Evolutionary conservation across 1,140 invertebrate species (phyloP).

Genomic region (Papilio polytes): DNA sequence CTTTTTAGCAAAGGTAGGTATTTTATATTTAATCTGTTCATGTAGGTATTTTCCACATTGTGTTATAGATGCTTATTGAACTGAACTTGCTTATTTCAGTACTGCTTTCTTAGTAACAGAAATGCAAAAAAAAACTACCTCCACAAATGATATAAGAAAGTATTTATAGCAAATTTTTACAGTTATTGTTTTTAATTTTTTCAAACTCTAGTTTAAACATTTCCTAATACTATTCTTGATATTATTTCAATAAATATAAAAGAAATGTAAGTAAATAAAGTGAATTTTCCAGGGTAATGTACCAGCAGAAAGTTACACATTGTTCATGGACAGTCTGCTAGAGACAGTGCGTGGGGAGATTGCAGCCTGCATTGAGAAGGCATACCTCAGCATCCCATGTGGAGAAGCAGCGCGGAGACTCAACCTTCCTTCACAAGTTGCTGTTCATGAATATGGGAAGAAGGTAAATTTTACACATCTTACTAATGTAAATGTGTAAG

Average conservation of each 20-base stretch:
- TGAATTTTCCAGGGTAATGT: constrained; percentile 91
- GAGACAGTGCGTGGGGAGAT: constrained; percentile 99
- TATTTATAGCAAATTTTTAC: too few relatives aligned
- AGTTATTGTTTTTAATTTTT: too few relatives aligned
- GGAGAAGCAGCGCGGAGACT: constrained; percentile 95
- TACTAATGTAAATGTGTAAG: too few relatives aligned
- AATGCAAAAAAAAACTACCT: too few relatives aligned
- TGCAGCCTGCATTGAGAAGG: constrained; percentile 97
- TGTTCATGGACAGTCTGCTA: constrained; percentile 98
- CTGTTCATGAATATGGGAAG: constrained; percentile 91
- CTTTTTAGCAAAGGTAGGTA: constrained; percentile 84
- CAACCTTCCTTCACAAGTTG: constrained; percentile 91
- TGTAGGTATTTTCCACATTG: too few relatives aligned
- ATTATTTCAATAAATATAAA: too few relatives aligned
- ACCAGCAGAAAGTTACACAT: constrained; percentile 97
- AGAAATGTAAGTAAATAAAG: constrained; percentile 20
- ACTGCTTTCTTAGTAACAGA: too few relatives aligned
- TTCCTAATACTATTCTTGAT: too few relatives aligned
- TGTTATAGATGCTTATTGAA: too few relatives aligned
- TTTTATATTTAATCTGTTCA: not conserved
- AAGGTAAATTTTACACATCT: constrained; percentile 83
- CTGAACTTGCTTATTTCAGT: too few relatives aligned
- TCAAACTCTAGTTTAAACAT: too few relatives aligned
- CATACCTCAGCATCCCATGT: constrained; percentile 95
- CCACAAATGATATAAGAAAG: too few relatives aligned